Evolutionary conservation across 2,888 invertebrate species (phyloP).

Genomic region (Drosophila pegasa): DNA sequence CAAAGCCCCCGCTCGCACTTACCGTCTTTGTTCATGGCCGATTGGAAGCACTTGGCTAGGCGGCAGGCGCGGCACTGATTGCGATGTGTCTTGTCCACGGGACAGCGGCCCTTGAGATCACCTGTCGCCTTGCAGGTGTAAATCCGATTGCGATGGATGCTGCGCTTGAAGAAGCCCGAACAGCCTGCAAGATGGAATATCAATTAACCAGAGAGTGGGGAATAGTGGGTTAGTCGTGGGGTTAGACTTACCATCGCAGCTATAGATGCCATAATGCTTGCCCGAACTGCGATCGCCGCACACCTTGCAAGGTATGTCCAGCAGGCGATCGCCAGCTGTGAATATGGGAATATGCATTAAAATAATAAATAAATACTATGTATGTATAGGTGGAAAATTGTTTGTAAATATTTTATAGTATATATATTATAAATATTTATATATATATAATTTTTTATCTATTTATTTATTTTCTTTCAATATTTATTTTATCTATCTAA

Average conservation of each 20-base stretch:
- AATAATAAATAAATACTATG: background rate
- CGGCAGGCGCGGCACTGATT: slow-evolving; percentile 99
- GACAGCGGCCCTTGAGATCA: slow-evolving; percentile 95
- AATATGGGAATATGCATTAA: background rate
- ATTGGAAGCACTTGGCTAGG: slow-evolving; percentile 97
- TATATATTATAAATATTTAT: background rate
- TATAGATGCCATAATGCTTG: slow-evolving; percentile 99
- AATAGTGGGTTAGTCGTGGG: too few species aligned
- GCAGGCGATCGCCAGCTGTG: slow-evolving; percentile 94
- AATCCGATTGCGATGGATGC: slow-evolving; percentile 97
- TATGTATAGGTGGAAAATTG: background rate
- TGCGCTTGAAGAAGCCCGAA: slow-evolving; percentile 98
- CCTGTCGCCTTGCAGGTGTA: slow-evolving; percentile 99
- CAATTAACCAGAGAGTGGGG: too few species aligned
- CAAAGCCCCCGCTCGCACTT: slow-evolving; percentile 84
- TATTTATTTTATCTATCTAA: too few species aligned
- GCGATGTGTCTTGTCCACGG: slow-evolving; percentile 98
- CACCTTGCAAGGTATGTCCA: slow-evolving; percentile 99
- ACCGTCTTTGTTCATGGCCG: slow-evolving; percentile 99
- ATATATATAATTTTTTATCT: background rate
- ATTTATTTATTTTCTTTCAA: background rate
- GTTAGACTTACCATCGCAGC: slow-evolving; percentile 95
- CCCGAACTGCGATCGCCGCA: slow-evolving; percentile 99
- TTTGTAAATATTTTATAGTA: background rate
- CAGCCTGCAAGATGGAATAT: slow-evolving; percentile 88